These are phyloP conservation scores for Aleiodes testaceus DNA, from an alignment of 2,888 invertebrate genomes.

Conservation along the genomic window DNA sequence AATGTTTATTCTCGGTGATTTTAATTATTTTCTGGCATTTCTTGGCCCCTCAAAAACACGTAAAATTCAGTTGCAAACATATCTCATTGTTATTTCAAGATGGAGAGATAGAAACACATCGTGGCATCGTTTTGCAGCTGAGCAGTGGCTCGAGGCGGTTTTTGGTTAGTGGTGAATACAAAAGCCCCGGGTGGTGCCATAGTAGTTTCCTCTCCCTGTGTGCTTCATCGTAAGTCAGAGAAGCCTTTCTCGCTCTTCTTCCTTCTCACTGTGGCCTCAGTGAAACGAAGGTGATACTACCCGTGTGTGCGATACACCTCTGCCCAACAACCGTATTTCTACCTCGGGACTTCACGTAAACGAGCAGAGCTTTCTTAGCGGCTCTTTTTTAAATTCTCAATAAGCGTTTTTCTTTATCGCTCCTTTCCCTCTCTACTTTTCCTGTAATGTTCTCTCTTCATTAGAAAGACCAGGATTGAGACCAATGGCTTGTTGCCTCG, in stretches of 20 bases:
- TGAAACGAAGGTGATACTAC: conserved; percentile 6
- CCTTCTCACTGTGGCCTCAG: background rate
- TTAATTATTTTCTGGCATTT: conserved; percentile 13
- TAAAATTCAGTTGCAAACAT: conserved; percentile 5
- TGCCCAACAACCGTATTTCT: conserved; percentile 24
- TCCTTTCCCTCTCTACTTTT: no score
- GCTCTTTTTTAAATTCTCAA: no score
- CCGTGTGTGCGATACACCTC: conserved; percentile 16
- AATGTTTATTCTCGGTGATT: conserved; percentile 17
- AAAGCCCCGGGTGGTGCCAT: conserved; percentile 7
- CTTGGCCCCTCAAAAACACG: background rate
- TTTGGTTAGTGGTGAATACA: conserved; percentile 29
- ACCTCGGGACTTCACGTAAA: conserved; percentile 17
- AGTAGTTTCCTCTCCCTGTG: background rate
- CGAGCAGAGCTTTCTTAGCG: conserved; percentile 4
- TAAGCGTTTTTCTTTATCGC: no score
- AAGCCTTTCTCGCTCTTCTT: background rate
- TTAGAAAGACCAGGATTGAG: no score
- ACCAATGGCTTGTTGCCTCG: conserved; percentile 57
- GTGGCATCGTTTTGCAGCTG: conserved; percentile 59
- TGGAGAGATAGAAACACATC: conserved; percentile 34
- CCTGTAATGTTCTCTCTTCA: no score
- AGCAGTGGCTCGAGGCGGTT: conserved; percentile 59
- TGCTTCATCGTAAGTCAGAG: conserved; percentile 15
- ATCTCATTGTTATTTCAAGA: conserved; percentile 7